phyloP scores from a whole-genome alignment of 2,888 invertebrate genomes.

The Nyleta sp. region DNA sequence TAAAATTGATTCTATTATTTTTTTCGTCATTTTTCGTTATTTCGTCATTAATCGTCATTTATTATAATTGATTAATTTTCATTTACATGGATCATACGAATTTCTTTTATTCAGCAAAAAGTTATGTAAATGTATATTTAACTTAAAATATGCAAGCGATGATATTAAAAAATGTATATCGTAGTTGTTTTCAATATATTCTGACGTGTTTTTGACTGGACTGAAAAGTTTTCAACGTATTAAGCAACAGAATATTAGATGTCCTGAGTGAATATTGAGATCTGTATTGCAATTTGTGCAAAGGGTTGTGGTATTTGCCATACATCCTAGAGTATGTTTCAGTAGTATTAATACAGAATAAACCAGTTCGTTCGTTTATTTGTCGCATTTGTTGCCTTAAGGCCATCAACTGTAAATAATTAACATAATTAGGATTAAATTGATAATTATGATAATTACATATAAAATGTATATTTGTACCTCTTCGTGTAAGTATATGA shows the following conservation, averaged over 20 bases:
- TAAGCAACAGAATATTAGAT: constrained; percentile 1
- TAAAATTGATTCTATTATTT: too few relatives aligned
- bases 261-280: not conserved
- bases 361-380: constrained; percentile 74
- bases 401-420: constrained; percentile 71
- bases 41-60: too few relatives aligned
- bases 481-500: constrained; percentile 77
- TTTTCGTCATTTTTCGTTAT: too few relatives aligned
- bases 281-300: not conserved
- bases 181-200: not conserved
- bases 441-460: too few relatives aligned
- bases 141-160: too few relatives aligned
- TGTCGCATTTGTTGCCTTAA: constrained; percentile 76
- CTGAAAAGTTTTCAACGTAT: constrained; percentile 11
- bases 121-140: too few relatives aligned
- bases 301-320: not conserved
- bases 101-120: too few relatives aligned
- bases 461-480: constrained; percentile 64
- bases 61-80: too few relatives aligned
- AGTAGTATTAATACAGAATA: constrained; percentile 74
- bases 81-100: too few relatives aligned
- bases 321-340: not conserved
- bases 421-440: too few relatives aligned
- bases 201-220: constrained; percentile 1
- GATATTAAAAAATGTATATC: too few relatives aligned